A percentile compares a stretch with the other conserved stretches of the same genome.
Conservation (phyloP, 2,797 vertebrate species). For the Coccyzus lansbergi region DNA sequence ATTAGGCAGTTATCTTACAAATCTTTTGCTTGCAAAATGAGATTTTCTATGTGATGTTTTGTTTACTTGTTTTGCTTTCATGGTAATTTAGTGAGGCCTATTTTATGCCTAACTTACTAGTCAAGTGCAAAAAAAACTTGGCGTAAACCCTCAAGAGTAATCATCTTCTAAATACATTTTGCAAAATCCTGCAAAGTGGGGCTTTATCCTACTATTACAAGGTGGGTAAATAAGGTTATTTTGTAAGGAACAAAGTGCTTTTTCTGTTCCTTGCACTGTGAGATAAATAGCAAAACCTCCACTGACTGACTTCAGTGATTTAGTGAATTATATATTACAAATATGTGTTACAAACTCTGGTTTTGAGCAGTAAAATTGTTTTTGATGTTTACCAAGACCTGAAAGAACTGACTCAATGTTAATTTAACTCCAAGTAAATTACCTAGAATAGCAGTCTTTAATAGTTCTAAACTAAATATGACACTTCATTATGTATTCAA, state of each 20-base stretch:
- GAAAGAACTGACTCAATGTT: background rate
- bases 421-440: background rate
- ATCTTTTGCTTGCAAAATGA: background rate
- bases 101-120: constrained; percentile 18
- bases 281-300: background rate
- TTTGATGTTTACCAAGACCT: background rate
- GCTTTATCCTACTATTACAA: background rate
- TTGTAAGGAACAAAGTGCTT: background rate
- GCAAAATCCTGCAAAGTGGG: background rate
- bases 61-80: constrained; percentile 21
- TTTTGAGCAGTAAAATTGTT: background rate
- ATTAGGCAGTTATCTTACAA: constrained; percentile 7
- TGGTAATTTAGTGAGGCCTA: constrained; percentile 4
- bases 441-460: background rate
- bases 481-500: background rate
- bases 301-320: background rate
- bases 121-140: constrained; percentile 34
- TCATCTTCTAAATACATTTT: background rate
- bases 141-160: constrained; percentile 16
- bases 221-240: background rate
- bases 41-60: background rate
- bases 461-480: background rate
- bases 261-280: background rate
- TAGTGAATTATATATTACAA: background rate
- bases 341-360: background rate